A percentile compares a stretch with the other conserved stretches of the same genome.
phyloP scores from a whole-genome alignment of 2,113 vertebrate genomes.

The Addax nasomaculatus region DNA sequence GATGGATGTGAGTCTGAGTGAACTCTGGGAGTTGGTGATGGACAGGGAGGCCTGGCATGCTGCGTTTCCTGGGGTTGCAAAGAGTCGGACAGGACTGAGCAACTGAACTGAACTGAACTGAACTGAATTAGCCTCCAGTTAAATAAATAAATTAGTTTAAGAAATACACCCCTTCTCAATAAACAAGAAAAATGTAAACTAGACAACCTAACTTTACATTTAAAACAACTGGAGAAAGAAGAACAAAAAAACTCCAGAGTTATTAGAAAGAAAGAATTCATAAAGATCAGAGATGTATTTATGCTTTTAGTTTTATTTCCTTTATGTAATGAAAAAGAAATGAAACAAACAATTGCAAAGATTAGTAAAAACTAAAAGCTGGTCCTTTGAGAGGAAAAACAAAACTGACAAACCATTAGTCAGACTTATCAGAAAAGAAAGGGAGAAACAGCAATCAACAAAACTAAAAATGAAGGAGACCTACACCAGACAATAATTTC shows the following conservation, averaged over 20 bases:
- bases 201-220: background rate
- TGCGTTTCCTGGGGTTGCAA: too few species aligned
- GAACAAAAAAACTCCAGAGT: background rate
- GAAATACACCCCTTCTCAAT: background rate
- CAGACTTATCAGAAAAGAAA: background rate
- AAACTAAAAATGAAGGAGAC: background rate
- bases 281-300: background rate
- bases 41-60: too few species aligned
- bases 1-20: too few species aligned
- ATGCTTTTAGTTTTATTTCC: background rate
- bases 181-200: background rate
- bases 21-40: too few species aligned
- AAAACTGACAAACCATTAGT: background rate
- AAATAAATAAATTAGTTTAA: background rate
- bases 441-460: background rate
- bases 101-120: too few species aligned
- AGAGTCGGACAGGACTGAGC: fast-evolving
- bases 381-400: background rate
- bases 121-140: background rate
- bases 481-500: background rate
- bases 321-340: background rate
- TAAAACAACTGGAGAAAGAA: background rate
- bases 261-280: background rate
- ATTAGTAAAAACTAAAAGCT: background rate
- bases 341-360: background rate